Evolutionary conservation across 2,888 invertebrate species (phyloP).

Genomic region (Phyllotreta striolata): DNA sequence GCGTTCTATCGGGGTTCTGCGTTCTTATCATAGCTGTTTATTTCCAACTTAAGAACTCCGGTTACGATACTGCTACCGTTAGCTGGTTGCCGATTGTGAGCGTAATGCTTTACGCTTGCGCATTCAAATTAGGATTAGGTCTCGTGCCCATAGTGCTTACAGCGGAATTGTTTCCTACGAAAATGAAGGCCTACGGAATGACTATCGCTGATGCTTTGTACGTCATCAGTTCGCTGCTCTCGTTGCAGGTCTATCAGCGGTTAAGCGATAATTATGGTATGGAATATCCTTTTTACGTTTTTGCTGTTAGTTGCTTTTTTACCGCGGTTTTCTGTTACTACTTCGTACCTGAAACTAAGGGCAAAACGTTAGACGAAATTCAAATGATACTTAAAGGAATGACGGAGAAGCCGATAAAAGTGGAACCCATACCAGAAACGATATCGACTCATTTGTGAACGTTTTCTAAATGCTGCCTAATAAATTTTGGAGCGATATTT

Average conservation of each 20-base stretch:
- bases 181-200: conserved; percentile 59
- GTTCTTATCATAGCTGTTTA: conserved; percentile 54
- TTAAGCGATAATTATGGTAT: conserved; percentile 51
- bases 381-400: conserved; percentile 56
- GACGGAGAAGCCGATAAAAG: conserved; percentile 16
- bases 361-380: conserved; percentile 72
- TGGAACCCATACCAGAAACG: not conserved
- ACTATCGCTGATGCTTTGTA: conserved; percentile 56
- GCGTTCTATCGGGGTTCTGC: conserved; percentile 54
- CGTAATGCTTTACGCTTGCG: conserved; percentile 56
- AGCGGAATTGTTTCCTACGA: conserved; percentile 58
- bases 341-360: conserved; percentile 73
- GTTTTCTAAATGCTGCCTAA: too few relatives aligned
- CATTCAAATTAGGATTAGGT: conserved; percentile 58
- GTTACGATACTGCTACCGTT: conserved; percentile 48
- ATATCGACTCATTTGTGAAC: too few relatives aligned
- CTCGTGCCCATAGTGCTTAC: conserved; percentile 59
- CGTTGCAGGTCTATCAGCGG: conserved; percentile 53
- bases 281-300: conserved; percentile 57
- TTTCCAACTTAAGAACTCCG: conserved; percentile 54
- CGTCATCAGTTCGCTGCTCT: conserved; percentile 52
- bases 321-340: conserved; percentile 34
- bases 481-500: too few relatives aligned
- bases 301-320: conserved; percentile 45
- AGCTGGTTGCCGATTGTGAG: conserved; percentile 58